Base-by-base conservation (phyloP, 2,888 invertebrate genomes). In the Lepetodrilus schrolli region DNA sequence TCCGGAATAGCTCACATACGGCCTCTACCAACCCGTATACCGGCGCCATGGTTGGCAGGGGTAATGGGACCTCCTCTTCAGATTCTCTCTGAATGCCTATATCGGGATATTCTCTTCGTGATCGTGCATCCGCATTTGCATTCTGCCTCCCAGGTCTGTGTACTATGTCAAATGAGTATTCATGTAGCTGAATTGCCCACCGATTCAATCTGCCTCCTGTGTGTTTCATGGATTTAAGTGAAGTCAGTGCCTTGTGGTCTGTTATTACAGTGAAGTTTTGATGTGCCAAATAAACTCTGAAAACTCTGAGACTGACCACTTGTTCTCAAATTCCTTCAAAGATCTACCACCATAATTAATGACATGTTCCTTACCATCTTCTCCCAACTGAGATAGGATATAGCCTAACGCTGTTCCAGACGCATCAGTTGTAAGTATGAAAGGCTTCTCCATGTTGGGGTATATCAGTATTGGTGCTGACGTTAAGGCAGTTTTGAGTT, bases 401-500 rank as follows among this genome's bases (percentile, higher is more conserved):
- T 76, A 79, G 4, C 81, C 80, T 8, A 84, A 47, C 0, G 79
- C 79, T 7, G 70, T 49, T 17, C 74, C 78, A 20, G 74, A 74
- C 7, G 82, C 80, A 71, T 81, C 48, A 2, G 72, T 66, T 8
- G 66, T 47, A 4, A 17, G 36, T 38, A 38, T 38, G 38, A 38
- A 38, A 1, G 38, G 38, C n/a, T 38, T 38, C 4, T 13, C 66
- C 72, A 80, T 76, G 51, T 84, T 70, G n/a, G 82, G 83, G 26
- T 74, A 79, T 1, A 26, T 48, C 3, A 84, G 68, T 7, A 83
- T 72, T 26, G 83, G 83, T 13, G 78, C 72, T 13, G 77, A 71
- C 4, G 75, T 72, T 3, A 84, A 49, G 7, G 74, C 72, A 5
- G 66, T 2, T 74, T 90, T 90, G 21, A 89, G 79, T n/a, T 74